A percentile compares a stretch with the other conserved stretches of the same genome.
Conservation (phyloP, 1,140 invertebrate species). For the Lepidurus packardi region DNA sequence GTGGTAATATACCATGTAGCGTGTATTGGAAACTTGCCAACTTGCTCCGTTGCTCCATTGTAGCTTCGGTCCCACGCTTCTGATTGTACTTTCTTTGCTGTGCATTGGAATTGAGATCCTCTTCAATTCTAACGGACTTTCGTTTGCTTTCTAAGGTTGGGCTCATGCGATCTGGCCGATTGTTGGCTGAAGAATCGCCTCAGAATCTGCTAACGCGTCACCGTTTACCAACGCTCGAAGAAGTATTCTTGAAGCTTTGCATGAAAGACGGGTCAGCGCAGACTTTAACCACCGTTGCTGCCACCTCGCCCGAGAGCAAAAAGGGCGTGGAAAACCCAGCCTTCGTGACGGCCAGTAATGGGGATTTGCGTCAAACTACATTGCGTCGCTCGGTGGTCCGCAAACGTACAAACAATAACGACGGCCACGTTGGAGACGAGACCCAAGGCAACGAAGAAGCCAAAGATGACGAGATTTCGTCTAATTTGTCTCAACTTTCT, state of each 20-base stretch:
- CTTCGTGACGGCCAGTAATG: slow-evolving; percentile 1
- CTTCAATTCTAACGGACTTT: background rate
- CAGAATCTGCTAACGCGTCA: slow-evolving; percentile 74
- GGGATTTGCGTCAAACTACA: too few species aligned
- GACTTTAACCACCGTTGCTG: background rate
- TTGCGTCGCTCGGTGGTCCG: background rate
- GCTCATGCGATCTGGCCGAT: slow-evolving; percentile 82
- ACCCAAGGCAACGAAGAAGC: background rate
- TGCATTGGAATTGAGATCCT: background rate
- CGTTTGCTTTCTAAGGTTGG: slow-evolving; percentile 66
- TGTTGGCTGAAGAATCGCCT: slow-evolving; percentile 88
- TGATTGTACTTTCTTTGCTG: background rate
- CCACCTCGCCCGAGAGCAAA: background rate
- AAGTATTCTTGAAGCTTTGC: slow-evolving; percentile 89
- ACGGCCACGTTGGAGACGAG: background rate
- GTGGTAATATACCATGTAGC: background rate
- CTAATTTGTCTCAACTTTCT: slow-evolving; percentile 27
- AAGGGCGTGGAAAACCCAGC: slow-evolving; percentile 30
- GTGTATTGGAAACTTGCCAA: background rate
- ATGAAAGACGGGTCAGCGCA: slow-evolving; percentile 47
- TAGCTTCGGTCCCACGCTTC: background rate
- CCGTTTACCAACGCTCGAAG: slow-evolving; percentile 76
- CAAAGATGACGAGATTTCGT: slow-evolving; percentile 19
- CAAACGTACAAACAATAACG: background rate
- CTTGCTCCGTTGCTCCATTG: background rate